A percentile compares a stretch with the other conserved stretches of the same genome.
Conservation (phyloP, 35 echinoderm and acorn worm genomes). For the Apostichopus japonicus region DNA sequence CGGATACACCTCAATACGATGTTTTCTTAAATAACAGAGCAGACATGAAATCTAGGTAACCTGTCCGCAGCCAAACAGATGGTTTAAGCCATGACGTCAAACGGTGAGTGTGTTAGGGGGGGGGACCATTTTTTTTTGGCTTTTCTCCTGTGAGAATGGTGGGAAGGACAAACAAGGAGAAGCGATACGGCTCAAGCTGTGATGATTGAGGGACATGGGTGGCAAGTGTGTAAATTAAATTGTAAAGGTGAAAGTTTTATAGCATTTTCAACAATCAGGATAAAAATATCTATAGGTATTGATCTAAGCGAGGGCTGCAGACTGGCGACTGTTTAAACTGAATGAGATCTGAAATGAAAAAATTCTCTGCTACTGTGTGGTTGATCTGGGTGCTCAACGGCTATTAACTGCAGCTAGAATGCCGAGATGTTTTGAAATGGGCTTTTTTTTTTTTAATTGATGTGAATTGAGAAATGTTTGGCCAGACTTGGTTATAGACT, state of each 20-base stretch:
- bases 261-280: slow-evolving; percentile 19
- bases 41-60: slow-evolving; percentile 45
- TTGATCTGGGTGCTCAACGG: no score
- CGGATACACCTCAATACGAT: slow-evolving; percentile 41
- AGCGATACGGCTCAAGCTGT: slow-evolving; percentile 23
- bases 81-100: slow-evolving; percentile 44
- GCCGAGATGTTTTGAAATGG: no score
- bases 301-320: background rate
- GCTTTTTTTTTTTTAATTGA: no score
- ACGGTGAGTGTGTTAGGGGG: background rate
- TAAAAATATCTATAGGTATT: slow-evolving; percentile 26
- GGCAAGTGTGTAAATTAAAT: slow-evolving; percentile 33
- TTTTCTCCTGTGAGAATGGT: no score
- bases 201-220: slow-evolving; percentile 28
- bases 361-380: no score
- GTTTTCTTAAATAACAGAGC: slow-evolving; percentile 38
- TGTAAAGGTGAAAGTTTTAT: slow-evolving; percentile 27
- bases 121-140: no score
- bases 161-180: background rate
- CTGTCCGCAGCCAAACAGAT: slow-evolving; percentile 43
- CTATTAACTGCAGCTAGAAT: no score
- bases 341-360: no score
- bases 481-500: no score
- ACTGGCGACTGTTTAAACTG: no score
- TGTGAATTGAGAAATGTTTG: no score